phyloP scores from a whole-genome alignment of 2,888 invertebrate species.

The Pollenia griseotomentosa region DNA sequence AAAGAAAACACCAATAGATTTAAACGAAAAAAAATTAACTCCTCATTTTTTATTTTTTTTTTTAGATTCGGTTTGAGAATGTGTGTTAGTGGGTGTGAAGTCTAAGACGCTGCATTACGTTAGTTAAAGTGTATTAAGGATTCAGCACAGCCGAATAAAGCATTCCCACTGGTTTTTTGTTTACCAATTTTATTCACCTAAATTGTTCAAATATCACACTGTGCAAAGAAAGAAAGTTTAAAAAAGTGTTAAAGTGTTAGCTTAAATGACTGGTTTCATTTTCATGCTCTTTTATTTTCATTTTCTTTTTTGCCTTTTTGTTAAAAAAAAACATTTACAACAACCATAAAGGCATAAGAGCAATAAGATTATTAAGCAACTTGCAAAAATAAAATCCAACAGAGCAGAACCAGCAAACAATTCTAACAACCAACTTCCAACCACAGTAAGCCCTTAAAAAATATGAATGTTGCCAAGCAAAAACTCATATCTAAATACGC shows the following conservation, averaged over 20 bases:
- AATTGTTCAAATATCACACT: too few species aligned
- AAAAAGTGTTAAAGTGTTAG: not conserved
- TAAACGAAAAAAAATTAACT: too few species aligned
- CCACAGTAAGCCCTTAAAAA: not conserved
- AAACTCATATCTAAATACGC: not conserved
- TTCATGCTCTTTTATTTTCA: not conserved
- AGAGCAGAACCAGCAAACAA: not conserved
- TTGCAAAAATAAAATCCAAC: not conserved
- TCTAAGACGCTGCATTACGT: too few species aligned
- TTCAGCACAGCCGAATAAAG: too few species aligned
- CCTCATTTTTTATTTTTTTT: too few species aligned
- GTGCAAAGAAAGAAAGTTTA: not conserved
- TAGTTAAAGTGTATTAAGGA: too few species aligned
- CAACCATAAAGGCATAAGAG: not conserved
- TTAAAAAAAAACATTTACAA: not conserved
- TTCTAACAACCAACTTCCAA: not conserved
- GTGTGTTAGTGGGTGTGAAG: too few species aligned
- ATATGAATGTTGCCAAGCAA: not conserved
- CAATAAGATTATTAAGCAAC: slow-evolving; percentile 4
- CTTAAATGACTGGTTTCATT: not conserved
- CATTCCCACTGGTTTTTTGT: too few species aligned
- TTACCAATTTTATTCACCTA: too few species aligned
- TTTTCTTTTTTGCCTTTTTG: not conserved
- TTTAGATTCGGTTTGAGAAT: too few species aligned
- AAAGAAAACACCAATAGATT: too few species aligned